Conservation (phyloP, 2,113 vertebrate species). For the Scophthalmus maximus region DNA sequence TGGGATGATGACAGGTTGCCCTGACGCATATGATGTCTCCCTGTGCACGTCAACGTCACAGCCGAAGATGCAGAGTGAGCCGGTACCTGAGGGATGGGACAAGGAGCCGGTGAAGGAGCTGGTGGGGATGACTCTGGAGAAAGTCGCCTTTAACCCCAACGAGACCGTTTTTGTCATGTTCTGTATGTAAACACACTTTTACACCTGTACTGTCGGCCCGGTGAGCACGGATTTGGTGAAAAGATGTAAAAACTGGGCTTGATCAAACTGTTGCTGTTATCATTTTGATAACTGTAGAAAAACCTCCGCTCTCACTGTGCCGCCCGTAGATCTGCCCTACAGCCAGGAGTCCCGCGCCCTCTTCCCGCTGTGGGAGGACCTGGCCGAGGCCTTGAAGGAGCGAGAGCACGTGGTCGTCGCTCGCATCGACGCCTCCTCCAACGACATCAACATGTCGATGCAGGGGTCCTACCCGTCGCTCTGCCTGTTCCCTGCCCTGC, state of each 20-base stretch:
- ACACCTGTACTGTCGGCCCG: neutral
- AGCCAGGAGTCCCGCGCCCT: slow-evolving; percentile 80
- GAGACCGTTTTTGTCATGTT: slow-evolving; percentile 90
- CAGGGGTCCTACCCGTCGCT: slow-evolving; percentile 83
- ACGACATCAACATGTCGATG: slow-evolving; percentile 84
- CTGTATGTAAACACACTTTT: slow-evolving; percentile 83
- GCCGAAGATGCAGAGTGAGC: slow-evolving; percentile 89
- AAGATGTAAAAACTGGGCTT: too few relatives aligned
- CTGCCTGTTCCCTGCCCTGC: slow-evolving; percentile 87
- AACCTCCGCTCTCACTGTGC: neutral
- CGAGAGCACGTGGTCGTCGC: slow-evolving; percentile 83
- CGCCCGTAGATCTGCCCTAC: slow-evolving; percentile 88
- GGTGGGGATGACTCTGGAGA: slow-evolving; percentile 90
- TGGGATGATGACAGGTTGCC: neutral
- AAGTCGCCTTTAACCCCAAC: slow-evolving; percentile 87
- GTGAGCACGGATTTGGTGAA: neutral
- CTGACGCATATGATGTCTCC: neutral
- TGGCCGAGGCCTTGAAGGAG: slow-evolving; percentile 83
- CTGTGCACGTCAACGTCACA: slow-evolving; percentile 51
- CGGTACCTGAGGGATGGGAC: slow-evolving; percentile 90
- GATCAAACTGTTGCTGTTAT: neutral
- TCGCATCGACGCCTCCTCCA: slow-evolving; percentile 90
- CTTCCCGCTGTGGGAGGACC: slow-evolving; percentile 87
- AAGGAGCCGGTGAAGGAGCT: slow-evolving; percentile 88
- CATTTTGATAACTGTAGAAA: too few relatives aligned